Base-by-base conservation (phyloP, 2,113 vertebrate species). In the Okapia johnstoni region DNA sequence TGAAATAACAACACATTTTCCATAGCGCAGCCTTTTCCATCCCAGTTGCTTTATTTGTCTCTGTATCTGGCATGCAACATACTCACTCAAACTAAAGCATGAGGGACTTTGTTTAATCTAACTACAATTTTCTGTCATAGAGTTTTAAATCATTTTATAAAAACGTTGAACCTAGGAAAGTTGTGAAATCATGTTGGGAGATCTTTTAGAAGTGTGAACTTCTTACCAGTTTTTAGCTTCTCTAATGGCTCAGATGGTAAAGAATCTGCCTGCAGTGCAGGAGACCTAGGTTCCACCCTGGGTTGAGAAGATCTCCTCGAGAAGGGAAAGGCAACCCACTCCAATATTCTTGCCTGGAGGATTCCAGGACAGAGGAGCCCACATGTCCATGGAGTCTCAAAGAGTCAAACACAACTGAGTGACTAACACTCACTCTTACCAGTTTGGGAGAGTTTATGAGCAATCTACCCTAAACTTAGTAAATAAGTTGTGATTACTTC, bases 131-230 rank as follows among this genome's bases (percentile, higher is more conserved):
- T 89, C 50, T 87, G 19, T 79, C 7, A 36, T 54, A 50, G 21
- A 83, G 30, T 43, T 57, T 26, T 55, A n/a, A 88, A 91, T 30
- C 25, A 61, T 28, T 90, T n/a, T 90, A 58, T 93, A 50, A 84
- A 92, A 80, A 60, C 43, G 57, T 1, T 63, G 50, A 90, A 90
- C 7, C 52, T 85, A 17, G 10, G 14, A 3, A 91, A 87, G 10
- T 50, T 91, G 55, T 61, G 63, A 77, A 55, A 63, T 86, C 25
- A 25, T 60, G 30, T 50, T 92, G 54, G 16, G 23, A 88, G 46
- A 85, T 50, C 70, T 79, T 85, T 87, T 76, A 58, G 95, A 91
- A 63, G 46, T 83, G 66, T 54, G 40, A 80, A 7, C 57, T 83
- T 86, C 43, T 93, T 54, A 96, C 17, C 28, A 13, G 9, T 58